Percentiles rank a stretch among this genome's conserved stretches.
phyloP scores from a whole-genome alignment of 2,113 vertebrate genomes.

The Cygnus buccinator region DNA sequence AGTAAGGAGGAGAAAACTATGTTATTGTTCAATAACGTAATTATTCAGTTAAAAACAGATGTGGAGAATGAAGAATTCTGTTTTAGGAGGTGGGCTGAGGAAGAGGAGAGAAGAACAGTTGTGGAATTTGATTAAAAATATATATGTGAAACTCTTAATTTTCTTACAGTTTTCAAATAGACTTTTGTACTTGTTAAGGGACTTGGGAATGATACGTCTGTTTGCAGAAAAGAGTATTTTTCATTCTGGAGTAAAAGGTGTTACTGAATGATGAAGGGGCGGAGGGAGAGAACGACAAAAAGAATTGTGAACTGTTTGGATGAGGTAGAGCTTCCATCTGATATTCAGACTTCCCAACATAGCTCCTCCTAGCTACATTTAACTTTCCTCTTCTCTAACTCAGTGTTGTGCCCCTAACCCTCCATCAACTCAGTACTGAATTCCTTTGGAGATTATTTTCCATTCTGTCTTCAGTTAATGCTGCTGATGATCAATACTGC shows the following conservation, averaged over 20 bases:
- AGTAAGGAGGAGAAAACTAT: not conserved
- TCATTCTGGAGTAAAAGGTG: not conserved
- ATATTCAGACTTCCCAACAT: not conserved
- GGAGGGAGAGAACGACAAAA: not conserved
- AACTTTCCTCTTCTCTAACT: not conserved
- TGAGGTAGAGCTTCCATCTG: not conserved
- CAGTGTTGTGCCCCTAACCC: not conserved
- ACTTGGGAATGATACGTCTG: not conserved
- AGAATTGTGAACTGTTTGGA: not conserved
- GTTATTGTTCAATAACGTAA: not conserved
- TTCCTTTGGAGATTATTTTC: not conserved
- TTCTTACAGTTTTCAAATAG: not conserved
- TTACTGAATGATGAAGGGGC: not conserved
- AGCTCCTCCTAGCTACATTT: not conserved
- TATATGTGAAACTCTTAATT: not conserved
- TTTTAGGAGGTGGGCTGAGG: rapidly evolving
- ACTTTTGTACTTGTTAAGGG: not conserved
- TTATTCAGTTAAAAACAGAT: not conserved
- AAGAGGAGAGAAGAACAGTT: not conserved
- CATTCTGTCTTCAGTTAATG: not conserved
- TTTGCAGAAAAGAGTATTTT: not conserved
- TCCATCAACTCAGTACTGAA: not conserved
- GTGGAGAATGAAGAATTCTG: not conserved
- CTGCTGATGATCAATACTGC: not conserved
- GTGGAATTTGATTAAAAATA: not conserved